Conservation (phyloP, 2,888 invertebrate genomes). For the Ennomos fuscantarius region DNA sequence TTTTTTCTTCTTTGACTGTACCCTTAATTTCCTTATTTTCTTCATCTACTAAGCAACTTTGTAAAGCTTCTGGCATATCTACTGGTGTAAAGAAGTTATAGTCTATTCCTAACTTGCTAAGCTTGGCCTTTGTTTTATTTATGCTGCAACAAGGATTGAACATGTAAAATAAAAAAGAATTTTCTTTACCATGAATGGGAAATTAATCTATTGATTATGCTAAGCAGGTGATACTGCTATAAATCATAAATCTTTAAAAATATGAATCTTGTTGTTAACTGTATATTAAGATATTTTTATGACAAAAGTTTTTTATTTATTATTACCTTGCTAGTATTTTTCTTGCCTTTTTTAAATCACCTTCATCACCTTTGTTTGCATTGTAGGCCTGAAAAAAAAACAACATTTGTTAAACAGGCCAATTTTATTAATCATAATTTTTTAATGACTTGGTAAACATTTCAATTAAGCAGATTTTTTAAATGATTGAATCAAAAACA, state of each 20-base stretch:
- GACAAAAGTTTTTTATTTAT: not conserved
- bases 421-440: not conserved
- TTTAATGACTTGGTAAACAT: too few species aligned
- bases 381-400: slow-evolving; percentile 67
- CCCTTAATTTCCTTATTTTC: slow-evolving; percentile 36
- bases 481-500: too few species aligned
- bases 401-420: not conserved
- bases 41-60: slow-evolving; percentile 38
- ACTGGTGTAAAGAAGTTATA: slow-evolving; percentile 81
- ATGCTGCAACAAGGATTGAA: slow-evolving; percentile 57
- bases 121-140: slow-evolving; percentile 72
- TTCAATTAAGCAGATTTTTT: too few species aligned
- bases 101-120: slow-evolving; percentile 78
- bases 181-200: too few species aligned
- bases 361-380: slow-evolving; percentile 62
- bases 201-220: too few species aligned
- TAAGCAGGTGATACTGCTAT: too few species aligned
- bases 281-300: too few species aligned
- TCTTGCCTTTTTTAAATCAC: slow-evolving; percentile 67
- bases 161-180: slow-evolving; percentile 12
- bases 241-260: too few species aligned
- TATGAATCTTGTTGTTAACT: too few species aligned
- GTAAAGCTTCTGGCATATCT: slow-evolving; percentile 70
- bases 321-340: slow-evolving; percentile 68
- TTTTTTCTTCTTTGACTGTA: slow-evolving; percentile 36